Evolutionary conservation across 2,113 vertebrate genomes (phyloP), one percentile per base, ranked within the genome.

Genomic region (Alosa alosa): DNA sequence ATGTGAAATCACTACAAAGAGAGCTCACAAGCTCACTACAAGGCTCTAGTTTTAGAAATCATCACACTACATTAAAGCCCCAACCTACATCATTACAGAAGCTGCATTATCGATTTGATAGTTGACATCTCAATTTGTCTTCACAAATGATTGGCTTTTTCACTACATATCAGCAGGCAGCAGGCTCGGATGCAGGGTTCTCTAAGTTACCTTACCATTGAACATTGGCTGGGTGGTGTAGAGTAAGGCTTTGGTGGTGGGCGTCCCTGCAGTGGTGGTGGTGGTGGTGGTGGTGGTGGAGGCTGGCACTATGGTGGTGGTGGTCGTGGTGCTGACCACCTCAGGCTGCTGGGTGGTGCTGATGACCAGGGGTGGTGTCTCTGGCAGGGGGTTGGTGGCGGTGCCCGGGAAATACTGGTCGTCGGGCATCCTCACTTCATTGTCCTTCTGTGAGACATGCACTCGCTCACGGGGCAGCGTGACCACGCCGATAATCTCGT

Each of bases 191-290:
- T 7, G 52, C 64, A 25, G 7, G 8, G n/a, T 31, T 68, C 1
- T 9, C 9, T 31, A 25, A 11, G 8, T 20, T 39, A 8, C 94
- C 96, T 96, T 96, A 99, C 98, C 97, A 89, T 96, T 98, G 93
- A 95, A 97, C 86, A 97, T 90, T 17, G 97, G 96, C 85, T 97
- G 96, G 89, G 97, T 99, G 86, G 97, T 98, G 90, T 97, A 96
- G 90, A 93, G 94, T 89, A 96, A 90, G 86, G 93, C 94, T 92
- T 93, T 85, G 90, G 89, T 92, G 90, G 94, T 93, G 92, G 3
- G 93, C 87, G 1, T 88, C 88, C 91, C 90, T 93, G 86, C 91
- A 2, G 81, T 91, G 81, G 86, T 11, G 1, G 90, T 90, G 81
- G 91, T 87, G 60, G 17, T 39, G 36, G 39, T 55, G 17, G 47